Evolutionary conservation across 2,888 invertebrate genomes (phyloP), one percentile per base, ranked within the genome.

Genomic region (Mesorhabditis spiculigera): DNA sequence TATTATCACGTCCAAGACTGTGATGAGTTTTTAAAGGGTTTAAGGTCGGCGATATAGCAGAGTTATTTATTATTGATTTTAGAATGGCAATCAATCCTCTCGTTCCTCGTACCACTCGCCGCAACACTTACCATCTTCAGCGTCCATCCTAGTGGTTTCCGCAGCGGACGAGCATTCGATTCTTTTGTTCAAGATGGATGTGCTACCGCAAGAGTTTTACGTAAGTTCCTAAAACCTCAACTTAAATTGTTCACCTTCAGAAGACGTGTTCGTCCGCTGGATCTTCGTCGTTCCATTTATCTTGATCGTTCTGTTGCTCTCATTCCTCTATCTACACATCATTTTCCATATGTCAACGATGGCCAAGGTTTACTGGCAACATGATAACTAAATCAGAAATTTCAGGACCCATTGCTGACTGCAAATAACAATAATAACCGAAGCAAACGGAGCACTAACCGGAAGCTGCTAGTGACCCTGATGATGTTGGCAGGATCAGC

Each of bases 321-420:
- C 79, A 5, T 77, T 77, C 67, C 77, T 83, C 16, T 83, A 83
- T 70, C 66, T 77, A 6, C 82, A 83, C 68, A 83, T 83, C 63
- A 68, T 82, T 13, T 70, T 78, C 28, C 82, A 83, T 70, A 83
- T 83, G 83, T 72, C 75, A 42, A 66, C 75, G 42, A 69, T 75
- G 0, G 70, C 81, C n/a, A 79, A 77, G 66, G 76, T 63, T 63
- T 63, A 28, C 63, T n/a, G 10, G 16, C 16, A 63, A 63, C 6
- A 63, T n/a, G n/a, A 63, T 63, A 63, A 28, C 16, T n/a, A 8
- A 63, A 50, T 13, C 1, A n/a, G n/a, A 13, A 45, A 63, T 5
- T 68, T 50, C n/a, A 50, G 50, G 78, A 78, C 65, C 76, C 76
- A 50, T 72, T 78, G 71, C 70, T 78, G 69, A 64, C 28, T 28